Percentiles rank a stretch among this genome's conserved stretches.
These are phyloP conservation scores for Nymphalis io DNA, from an alignment of 1,140 invertebrate genomes.

Conservation along the genomic window DNA sequence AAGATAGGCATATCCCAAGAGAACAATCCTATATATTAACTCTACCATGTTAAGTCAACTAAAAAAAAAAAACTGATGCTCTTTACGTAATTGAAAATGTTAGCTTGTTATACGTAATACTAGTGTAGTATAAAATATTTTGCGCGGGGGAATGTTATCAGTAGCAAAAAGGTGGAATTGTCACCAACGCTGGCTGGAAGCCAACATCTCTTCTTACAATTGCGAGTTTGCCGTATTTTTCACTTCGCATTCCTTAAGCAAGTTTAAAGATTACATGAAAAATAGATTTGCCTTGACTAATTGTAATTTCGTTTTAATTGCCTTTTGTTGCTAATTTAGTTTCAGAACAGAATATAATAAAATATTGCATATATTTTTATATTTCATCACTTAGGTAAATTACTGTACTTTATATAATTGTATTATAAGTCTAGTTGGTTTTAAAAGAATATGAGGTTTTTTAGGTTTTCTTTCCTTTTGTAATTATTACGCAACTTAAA, in stretches of 20 bases:
- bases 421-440: no score
- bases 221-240: conserved; percentile 30
- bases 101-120: conserved; percentile 21
- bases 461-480: no score
- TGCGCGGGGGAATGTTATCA: conserved; percentile 36
- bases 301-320: conserved; percentile 16
- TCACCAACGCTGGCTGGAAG: conserved; percentile 43
- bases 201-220: conserved; percentile 40
- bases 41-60: neutral
- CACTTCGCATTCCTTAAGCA: conserved; percentile 36
- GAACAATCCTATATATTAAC: no score
- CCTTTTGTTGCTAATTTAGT: neutral
- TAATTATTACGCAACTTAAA: no score
- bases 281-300: conserved; percentile 32
- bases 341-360: no score
- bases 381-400: no score
- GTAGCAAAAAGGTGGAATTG: conserved; percentile 48
- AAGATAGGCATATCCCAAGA: no score
- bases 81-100: conserved; percentile 26
- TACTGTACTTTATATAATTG: no score
- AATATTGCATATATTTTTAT: no score
- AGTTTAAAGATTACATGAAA: conserved; percentile 32
- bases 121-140: conserved; percentile 38
- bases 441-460: no score
- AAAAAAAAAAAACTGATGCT: conserved; percentile 8